Conservation (phyloP, 1,140 invertebrate genomes). For the Diabrotica undecimpunctata region DNA sequence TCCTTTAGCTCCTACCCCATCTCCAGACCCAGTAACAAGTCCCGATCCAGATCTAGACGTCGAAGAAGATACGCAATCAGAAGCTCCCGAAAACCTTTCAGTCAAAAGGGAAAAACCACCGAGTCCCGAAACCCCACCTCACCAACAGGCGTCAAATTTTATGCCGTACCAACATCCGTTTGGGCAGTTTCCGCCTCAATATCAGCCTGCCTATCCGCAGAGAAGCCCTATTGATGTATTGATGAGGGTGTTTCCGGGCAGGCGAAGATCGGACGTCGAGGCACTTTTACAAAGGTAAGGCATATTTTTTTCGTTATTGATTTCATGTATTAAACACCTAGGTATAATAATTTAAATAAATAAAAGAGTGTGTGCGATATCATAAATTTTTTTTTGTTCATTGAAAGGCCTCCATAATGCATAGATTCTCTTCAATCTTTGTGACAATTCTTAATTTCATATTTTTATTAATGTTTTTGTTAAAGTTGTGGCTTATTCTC, state of each 20-base stretch:
- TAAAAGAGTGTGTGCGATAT: too few relatives aligned
- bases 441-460: too few relatives aligned
- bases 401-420: too few relatives aligned
- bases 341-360: too few relatives aligned
- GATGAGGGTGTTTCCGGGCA: constrained; percentile 77
- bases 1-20: constrained; percentile 42
- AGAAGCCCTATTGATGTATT: constrained; percentile 72
- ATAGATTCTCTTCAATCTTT: too few relatives aligned
- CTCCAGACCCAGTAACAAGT: constrained; percentile 49
- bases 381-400: too few relatives aligned
- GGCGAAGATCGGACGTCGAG: constrained; percentile 79
- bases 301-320: too few relatives aligned
- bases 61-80: constrained; percentile 51
- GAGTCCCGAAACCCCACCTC: constrained; percentile 43
- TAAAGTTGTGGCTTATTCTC: too few relatives aligned
- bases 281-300: constrained; percentile 69
- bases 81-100: constrained; percentile 61
- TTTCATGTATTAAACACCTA: too few relatives aligned
- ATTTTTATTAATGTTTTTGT: too few relatives aligned
- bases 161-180: constrained; percentile 49
- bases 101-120: constrained; percentile 50
- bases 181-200: constrained; percentile 49
- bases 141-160: constrained; percentile 44
- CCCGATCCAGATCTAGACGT: constrained; percentile 54
- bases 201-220: constrained; percentile 49